These are phyloP conservation scores for Drosophila obscura DNA, from an alignment of 1,140 invertebrate species.

Conservation along the genomic window DNA sequence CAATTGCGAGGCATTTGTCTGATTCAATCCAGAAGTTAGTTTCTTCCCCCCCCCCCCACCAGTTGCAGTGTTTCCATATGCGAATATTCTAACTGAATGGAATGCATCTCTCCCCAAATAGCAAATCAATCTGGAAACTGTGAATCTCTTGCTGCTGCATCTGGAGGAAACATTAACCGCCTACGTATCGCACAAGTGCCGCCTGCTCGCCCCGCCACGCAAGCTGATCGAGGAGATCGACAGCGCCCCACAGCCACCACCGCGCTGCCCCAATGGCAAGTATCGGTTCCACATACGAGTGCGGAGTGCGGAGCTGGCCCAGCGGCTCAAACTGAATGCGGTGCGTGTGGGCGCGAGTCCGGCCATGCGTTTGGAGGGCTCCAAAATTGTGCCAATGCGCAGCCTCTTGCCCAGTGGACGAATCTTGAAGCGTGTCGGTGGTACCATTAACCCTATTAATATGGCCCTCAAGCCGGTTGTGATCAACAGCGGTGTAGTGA, in stretches of 20 bases:
- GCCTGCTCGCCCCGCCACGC: slow-evolving; percentile 89
- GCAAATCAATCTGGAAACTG: slow-evolving; percentile 88
- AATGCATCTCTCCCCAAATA: slow-evolving; percentile 81
- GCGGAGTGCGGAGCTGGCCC: slow-evolving; percentile 66
- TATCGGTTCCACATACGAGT: slow-evolving; percentile 82
- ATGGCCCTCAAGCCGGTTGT: slow-evolving; percentile 69
- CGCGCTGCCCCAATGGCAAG: slow-evolving; percentile 87
- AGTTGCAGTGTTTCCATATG: background rate
- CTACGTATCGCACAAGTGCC: slow-evolving; percentile 92
- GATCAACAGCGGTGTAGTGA: slow-evolving; percentile 50
- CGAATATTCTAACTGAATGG: slow-evolving; percentile 2
- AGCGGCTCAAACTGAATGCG: slow-evolving; percentile 68
- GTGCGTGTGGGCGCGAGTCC: slow-evolving; percentile 81
- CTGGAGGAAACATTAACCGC: slow-evolving; percentile 90
- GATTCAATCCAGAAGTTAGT: slow-evolving; percentile 34
- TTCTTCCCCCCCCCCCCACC: background rate
- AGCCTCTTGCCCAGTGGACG: slow-evolving; percentile 57
- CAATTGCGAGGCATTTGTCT: slow-evolving; percentile 81
- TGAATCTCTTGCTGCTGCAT: slow-evolving; percentile 90
- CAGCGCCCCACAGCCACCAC: slow-evolving; percentile 86
- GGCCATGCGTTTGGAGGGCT: slow-evolving; percentile 77
- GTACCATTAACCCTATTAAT: slow-evolving; percentile 74
- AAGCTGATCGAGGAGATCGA: slow-evolving; percentile 92
- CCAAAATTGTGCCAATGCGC: slow-evolving; percentile 70
- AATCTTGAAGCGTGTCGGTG: slow-evolving; percentile 65